Percentiles rank a stretch among this genome's conserved stretches.
These are phyloP conservation scores for Dicentrarchus labrax DNA, from an alignment of 2,113 vertebrate genomes.

Conservation along the genomic window DNA sequence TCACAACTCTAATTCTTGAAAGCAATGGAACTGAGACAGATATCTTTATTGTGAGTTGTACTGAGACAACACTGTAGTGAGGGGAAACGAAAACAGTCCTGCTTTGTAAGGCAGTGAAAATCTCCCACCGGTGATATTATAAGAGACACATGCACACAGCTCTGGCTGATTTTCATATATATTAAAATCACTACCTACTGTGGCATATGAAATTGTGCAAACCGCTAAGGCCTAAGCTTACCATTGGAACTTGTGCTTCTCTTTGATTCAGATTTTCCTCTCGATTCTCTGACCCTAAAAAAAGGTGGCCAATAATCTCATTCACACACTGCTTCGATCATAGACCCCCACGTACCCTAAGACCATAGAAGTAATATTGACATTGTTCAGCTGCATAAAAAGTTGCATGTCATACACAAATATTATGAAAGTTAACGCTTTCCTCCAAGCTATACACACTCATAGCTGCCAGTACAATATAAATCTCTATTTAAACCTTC, in stretches of 20 bases:
- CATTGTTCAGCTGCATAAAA: conserved; percentile 77
- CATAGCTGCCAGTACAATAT: conserved; percentile 51
- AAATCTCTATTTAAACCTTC: conserved; percentile 67
- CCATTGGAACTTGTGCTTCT: conserved; percentile 81
- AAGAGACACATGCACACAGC: conserved; percentile 90
- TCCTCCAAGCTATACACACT: conserved; percentile 40
- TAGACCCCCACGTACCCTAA: conserved; percentile 65
- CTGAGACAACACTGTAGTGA: conserved; percentile 45
- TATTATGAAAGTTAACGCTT: conserved; percentile 78
- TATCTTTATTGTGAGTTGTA: conserved; percentile 40
- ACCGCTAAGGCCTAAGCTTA: conserved; percentile 86
- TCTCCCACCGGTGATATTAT: conserved; percentile 85
- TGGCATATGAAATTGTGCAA: conserved; percentile 88
- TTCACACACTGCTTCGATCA: conserved; percentile 71
- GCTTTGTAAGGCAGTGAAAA: conserved; percentile 72
- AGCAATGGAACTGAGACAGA: conserved; percentile 29
- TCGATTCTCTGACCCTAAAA: conserved; percentile 78
- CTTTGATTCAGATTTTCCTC: conserved; percentile 77
- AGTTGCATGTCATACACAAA: conserved; percentile 81
- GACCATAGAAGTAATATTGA: conserved; percentile 76
- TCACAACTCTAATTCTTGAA: conserved; percentile 39
- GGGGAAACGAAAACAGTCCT: conserved; percentile 52
- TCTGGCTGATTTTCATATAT: conserved; percentile 98
- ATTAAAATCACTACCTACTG: conserved; percentile 94
- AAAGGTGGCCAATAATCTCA: conserved; percentile 79